These are phyloP conservation scores for Proales similis DNA, from an alignment of 1,140 invertebrate genomes.

Conservation along the genomic window DNA sequence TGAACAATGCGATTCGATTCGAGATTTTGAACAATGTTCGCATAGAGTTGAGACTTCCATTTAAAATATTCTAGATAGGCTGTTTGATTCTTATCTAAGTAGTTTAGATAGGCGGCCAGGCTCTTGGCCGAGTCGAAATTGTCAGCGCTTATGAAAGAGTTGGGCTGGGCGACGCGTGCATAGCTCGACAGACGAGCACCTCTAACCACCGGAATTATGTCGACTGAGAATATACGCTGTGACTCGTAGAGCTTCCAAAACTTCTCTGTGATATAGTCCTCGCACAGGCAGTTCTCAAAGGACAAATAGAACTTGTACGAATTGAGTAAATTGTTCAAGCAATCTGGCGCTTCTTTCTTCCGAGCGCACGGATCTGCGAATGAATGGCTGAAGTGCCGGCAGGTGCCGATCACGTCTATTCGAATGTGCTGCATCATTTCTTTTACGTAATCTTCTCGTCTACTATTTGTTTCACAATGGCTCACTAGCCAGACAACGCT, in stretches of 20 bases:
- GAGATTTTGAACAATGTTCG: background rate
- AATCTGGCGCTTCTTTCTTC: background rate
- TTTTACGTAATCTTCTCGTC: constrained; percentile 56
- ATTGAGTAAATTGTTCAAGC: constrained; percentile 18
- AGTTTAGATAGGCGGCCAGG: constrained; percentile 35
- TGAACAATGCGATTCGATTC: background rate
- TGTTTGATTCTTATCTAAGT: constrained; percentile 3
- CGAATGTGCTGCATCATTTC: constrained; percentile 57
- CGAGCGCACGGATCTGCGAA: constrained; percentile 21
- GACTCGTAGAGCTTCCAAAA: constrained; percentile 30
- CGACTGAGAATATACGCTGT: constrained; percentile 2
- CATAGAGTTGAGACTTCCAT: constrained; percentile 16
- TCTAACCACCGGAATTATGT: constrained; percentile 1
- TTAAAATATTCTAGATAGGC: constrained; percentile 35
- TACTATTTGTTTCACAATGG: constrained; percentile 58
- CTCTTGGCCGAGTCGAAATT: constrained; percentile 17
- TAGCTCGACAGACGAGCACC: constrained; percentile 8
- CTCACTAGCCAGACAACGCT: constrained; percentile 61
- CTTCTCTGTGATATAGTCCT: constrained; percentile 39
- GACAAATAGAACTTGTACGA: constrained; percentile 38
- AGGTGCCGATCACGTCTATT: constrained; percentile 64
- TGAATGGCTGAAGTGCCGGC: constrained; percentile 44
- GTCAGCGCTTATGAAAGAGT: constrained; percentile 13
- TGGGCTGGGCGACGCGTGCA: background rate
- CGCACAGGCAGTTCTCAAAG: constrained; percentile 38